Evolutionary conservation across 2,113 vertebrate species (phyloP), one percentile per base, ranked within the genome.

Genomic region (Forbesichthys papilliferus): DNA sequence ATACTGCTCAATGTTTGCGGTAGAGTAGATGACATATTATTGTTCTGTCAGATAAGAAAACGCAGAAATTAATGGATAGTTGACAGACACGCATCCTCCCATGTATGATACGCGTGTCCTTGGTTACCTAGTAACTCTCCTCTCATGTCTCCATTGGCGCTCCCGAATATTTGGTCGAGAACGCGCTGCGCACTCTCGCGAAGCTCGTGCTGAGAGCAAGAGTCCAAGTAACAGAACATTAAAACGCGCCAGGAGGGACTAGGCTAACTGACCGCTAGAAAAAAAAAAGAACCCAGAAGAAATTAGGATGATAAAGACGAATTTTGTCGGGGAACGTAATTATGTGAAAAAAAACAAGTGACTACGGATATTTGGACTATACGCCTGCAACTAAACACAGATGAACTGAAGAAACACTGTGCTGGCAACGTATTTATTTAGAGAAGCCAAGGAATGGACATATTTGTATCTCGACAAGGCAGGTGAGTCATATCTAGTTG

Each of bases 91-190:
- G 74, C 69, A 83, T 74, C 75, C 74, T 73, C 67, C 73, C 83
- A 73, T 81, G 84, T 84, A 49, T 77, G 82, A 88, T 82, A 86
- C 77, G 81, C 84, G 89, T 86, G 88, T 91, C 86, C 88, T 89
- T 85, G 90, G 92, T 94, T 92, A 90, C 92, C 90, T 92, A 91
- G 92, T 91, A 92, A 93, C 93, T 90, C 91, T 89, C 85, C 34
- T 83, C 84, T 86, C 85, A 80, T 58, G 77, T 84, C 88, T 84
- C 86, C 85, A 81, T 87, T 80, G 85, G 87, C 91, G 90, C 88
- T 86, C 87, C 74, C 86, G 84, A 84, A 78, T 48, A 71, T 52
- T n/a, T 67, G 60, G 66, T 64, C 83, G 84, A 70, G 90, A 66
- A 27, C 88, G 89, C 88, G 93, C 91, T n/a, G 91, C 92, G 90